These are phyloP conservation scores for Diadumene lineata DNA, from an alignment of 92 coral and sea anemone genomes.

Conservation along the genomic window DNA sequence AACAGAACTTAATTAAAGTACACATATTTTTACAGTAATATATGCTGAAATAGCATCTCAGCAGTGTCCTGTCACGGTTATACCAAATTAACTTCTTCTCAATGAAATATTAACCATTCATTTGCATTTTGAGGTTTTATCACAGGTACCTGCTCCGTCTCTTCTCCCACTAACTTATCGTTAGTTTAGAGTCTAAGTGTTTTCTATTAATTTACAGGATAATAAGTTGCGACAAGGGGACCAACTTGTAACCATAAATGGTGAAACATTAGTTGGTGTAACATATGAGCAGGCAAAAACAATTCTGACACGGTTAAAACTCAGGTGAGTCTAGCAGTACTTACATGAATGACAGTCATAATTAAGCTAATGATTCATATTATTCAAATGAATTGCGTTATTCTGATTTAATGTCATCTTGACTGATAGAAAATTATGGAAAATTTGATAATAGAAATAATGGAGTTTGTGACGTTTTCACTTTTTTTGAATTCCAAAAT, in stretches of 20 bases:
- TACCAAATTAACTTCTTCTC: no score
- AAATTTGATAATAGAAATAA: no score
- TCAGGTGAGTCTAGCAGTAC: slow-evolving; percentile 44
- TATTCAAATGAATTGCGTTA: not conserved
- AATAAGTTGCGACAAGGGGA: slow-evolving; percentile 80
- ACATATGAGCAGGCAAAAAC: slow-evolving; percentile 99
- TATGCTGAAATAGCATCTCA: no score
- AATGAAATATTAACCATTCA: not conserved
- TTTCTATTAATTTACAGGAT: slow-evolving; percentile 38
- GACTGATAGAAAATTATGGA: no score
- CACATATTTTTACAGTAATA: no score
- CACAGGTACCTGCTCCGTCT: slow-evolving; percentile 33
- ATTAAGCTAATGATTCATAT: not conserved
- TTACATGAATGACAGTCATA: not conserved
- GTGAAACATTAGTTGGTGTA: slow-evolving; percentile 89
- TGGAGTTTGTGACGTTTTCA: no score
- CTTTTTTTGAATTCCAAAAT: no score
- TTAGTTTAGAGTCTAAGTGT: slow-evolving; percentile 8
- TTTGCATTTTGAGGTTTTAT: slow-evolving; percentile 31
- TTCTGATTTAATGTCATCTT: no score
- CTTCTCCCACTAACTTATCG: not conserved
- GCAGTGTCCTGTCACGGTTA: no score
- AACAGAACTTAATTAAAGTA: no score
- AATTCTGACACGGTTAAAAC: slow-evolving; percentile 82
- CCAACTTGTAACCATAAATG: slow-evolving; percentile 84